Percentiles rank a stretch among this genome's conserved stretches.
These are phyloP conservation scores for Xenopus borealis DNA, from an alignment of 2,113 vertebrate genomes.

Conservation along the genomic window DNA sequence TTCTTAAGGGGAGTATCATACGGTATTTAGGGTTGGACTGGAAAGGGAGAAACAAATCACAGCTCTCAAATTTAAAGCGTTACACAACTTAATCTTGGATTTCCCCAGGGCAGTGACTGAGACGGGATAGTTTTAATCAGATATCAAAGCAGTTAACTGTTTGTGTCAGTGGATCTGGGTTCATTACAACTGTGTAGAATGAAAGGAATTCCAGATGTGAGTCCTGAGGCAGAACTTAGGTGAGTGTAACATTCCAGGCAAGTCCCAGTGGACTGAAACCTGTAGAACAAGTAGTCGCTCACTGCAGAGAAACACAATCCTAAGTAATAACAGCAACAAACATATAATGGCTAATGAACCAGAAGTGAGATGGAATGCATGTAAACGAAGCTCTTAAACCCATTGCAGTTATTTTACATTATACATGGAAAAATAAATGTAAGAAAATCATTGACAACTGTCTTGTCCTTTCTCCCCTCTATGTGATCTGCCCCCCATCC, in stretches of 20 bases:
- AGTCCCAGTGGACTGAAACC: not conserved
- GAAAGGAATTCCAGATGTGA: conserved; percentile 33
- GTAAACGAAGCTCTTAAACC: too few relatives aligned
- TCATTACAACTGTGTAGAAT: conserved; percentile 6
- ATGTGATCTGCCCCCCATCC: too few relatives aligned
- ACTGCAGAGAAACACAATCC: not conserved
- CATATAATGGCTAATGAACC: too few relatives aligned
- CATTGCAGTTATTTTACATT: too few relatives aligned
- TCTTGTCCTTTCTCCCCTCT: too few relatives aligned
- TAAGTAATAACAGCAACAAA: too few relatives aligned
- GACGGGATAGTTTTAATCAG: conserved; percentile 1
- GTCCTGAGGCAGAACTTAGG: conserved; percentile 4
- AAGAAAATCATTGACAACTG: too few relatives aligned
- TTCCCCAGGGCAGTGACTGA: conserved; percentile 15
- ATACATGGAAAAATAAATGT: too few relatives aligned
- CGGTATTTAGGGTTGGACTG: too few relatives aligned
- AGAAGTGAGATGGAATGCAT: too few relatives aligned
- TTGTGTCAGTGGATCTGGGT: conserved; percentile 2
- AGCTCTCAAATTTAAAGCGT: not conserved
- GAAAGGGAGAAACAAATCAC: too few relatives aligned
- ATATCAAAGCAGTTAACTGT: conserved; percentile 3
- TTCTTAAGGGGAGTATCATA: too few relatives aligned
- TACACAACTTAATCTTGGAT: not conserved
- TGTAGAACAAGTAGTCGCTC: not conserved
- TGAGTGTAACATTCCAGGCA: conserved; percentile 17